Percentiles rank a stretch among this genome's conserved stretches.
These are phyloP conservation scores for Hymenochirus boettgeri DNA, from an alignment of 2,113 vertebrate species.

Conservation along the genomic window DNA sequence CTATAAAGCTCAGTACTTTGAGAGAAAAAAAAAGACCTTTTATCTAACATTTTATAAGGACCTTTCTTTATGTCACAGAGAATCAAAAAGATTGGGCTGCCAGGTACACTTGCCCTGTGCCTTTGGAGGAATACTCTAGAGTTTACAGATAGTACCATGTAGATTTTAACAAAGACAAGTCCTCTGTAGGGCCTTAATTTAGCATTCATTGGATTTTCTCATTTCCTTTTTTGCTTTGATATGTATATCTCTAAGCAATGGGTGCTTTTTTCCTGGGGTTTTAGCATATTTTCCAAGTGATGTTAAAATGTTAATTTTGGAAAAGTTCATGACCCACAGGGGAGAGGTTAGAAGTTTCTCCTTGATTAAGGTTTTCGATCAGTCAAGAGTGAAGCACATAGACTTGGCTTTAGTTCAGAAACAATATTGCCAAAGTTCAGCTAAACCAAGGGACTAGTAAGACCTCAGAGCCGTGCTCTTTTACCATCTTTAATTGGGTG, in stretches of 20 bases:
- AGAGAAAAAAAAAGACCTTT: slow-evolving; percentile 61
- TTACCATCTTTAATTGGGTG: slow-evolving; percentile 8
- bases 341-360: slow-evolving; percentile 53
- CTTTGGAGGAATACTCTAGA: slow-evolving; percentile 60
- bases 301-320: slow-evolving; percentile 65
- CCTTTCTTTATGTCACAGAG: slow-evolving; percentile 53
- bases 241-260: slow-evolving; percentile 59
- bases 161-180: slow-evolving; percentile 53
- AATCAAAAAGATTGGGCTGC: slow-evolving; percentile 49
- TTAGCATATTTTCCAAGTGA: slow-evolving; percentile 58
- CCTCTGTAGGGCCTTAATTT: slow-evolving; percentile 60
- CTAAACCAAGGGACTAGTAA: background rate
- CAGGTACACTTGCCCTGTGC: slow-evolving; percentile 53
- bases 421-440: slow-evolving; percentile 27
- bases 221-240: slow-evolving; percentile 58
- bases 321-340: slow-evolving; percentile 55
- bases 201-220: slow-evolving; percentile 58
- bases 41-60: slow-evolving; percentile 62
- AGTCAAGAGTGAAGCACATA: slow-evolving; percentile 55
- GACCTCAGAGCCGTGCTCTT: slow-evolving; percentile 1
- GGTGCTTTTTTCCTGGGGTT: slow-evolving; percentile 53
- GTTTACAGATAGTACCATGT: slow-evolving; percentile 51
- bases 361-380: slow-evolving; percentile 62
- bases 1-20: slow-evolving; percentile 57
- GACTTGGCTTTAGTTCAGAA: slow-evolving; percentile 47